These are phyloP conservation scores for Falco biarmicus DNA, from an alignment of 2,797 vertebrate genomes.

Conservation along the genomic window DNA sequence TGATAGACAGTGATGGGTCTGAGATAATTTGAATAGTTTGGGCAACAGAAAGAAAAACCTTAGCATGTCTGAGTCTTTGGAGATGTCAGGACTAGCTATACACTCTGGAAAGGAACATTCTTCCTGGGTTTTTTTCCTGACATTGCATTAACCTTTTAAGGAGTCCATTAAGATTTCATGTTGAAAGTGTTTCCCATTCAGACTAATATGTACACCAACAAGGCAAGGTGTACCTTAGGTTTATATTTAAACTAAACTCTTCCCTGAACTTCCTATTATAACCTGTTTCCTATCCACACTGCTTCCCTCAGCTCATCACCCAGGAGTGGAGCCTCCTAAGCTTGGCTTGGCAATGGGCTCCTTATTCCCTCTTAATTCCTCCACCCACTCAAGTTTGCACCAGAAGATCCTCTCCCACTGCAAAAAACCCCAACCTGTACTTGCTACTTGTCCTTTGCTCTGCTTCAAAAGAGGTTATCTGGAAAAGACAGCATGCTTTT, in stretches of 20 bases:
- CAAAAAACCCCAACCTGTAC: rapidly evolving
- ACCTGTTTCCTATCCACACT: neutral
- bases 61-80: neutral
- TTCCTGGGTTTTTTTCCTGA: neutral
- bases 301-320: neutral
- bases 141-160: neutral
- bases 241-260: neutral
- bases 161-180: neutral
- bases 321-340: neutral
- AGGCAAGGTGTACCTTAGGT: neutral
- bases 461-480: neutral
- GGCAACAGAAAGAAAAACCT: neutral
- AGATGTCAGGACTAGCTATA: neutral
- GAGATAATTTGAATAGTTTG: neutral
- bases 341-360: neutral
- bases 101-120: neutral
- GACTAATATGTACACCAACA: neutral
- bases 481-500: neutral
- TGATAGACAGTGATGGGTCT: neutral
- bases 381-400: neutral
- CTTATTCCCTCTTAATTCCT: neutral
- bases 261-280: neutral
- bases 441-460: neutral
- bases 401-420: neutral
- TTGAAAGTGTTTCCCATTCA: neutral